phyloP scores from a whole-genome alignment of 2,797 vertebrate genomes.

The Aulostomus chinensis region DNA sequence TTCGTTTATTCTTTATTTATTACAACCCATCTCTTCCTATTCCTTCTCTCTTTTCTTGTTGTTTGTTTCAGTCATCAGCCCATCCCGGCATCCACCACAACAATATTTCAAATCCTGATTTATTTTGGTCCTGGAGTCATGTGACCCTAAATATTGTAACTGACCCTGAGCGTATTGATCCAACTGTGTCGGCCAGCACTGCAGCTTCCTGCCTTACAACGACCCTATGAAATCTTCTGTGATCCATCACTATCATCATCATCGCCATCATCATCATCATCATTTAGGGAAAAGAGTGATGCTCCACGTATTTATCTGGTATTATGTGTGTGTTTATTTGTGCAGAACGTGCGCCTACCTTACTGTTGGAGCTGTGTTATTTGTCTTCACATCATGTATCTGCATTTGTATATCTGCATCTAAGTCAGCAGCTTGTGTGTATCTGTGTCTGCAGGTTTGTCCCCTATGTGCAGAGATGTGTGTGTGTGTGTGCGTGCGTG shows the following conservation, averaged over 20 bases:
- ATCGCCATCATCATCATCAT: slow-evolving; percentile 72
- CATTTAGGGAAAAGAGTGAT: slow-evolving; percentile 60
- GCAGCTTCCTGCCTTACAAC: slow-evolving; percentile 82
- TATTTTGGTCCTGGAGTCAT: slow-evolving; percentile 82
- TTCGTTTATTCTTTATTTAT: slow-evolving; percentile 5
- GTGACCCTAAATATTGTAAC: slow-evolving; percentile 85
- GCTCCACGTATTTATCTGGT: slow-evolving; percentile 21
- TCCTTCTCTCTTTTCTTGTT: not conserved
- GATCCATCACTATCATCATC: slow-evolving; percentile 68
- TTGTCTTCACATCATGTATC: not conserved
- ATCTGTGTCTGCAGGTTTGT: slow-evolving; percentile 12
- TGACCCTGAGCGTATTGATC: slow-evolving; percentile 85
- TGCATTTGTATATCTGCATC: slow-evolving; percentile 13
- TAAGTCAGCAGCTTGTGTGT: not conserved
- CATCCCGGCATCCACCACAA: slow-evolving; percentile 54
- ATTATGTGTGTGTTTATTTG: slow-evolving; percentile 15
- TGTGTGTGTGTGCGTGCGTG: slow-evolving; percentile 21
- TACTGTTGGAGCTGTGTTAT: not conserved
- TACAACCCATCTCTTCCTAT: slow-evolving; percentile 1
- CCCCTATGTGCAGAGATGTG: slow-evolving; percentile 10
- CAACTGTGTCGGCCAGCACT: slow-evolving; percentile 70
- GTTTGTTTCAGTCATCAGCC: slow-evolving; percentile 34
- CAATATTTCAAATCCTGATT: slow-evolving; percentile 80
- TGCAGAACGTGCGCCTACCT: not conserved
- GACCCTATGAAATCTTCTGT: slow-evolving; percentile 76